Evolutionary conservation across 2,113 vertebrate genomes (phyloP).

Genomic region (Nicator chloris): DNA sequence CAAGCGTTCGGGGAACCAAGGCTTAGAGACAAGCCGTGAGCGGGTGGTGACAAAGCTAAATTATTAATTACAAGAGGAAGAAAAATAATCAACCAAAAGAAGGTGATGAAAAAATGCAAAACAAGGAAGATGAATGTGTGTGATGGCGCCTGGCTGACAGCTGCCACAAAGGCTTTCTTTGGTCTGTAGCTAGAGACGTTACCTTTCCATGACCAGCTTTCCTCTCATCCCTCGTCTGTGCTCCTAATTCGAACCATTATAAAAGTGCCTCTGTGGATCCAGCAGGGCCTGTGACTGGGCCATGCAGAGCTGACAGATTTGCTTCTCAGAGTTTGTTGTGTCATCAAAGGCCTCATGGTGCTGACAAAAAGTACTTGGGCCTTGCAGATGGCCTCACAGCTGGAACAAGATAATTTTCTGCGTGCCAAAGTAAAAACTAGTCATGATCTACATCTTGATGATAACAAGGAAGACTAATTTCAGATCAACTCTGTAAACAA

Average conservation of each 20-base stretch:
- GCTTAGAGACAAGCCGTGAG: constrained; percentile 85
- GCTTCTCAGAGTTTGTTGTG: constrained; percentile 4
- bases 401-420: neutral
- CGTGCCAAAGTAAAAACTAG: constrained; percentile 45
- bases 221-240: constrained; percentile 17
- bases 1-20: constrained; percentile 89
- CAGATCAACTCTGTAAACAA: constrained; percentile 10
- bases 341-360: neutral
- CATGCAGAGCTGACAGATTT: neutral
- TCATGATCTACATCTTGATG: neutral
- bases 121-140: constrained; percentile 17
- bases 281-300: neutral
- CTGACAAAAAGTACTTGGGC: constrained; percentile 4
- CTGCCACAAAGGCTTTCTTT: neutral
- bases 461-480: constrained; percentile 36
- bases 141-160: neutral
- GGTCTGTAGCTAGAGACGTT: neutral
- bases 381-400: neutral
- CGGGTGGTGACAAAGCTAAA: constrained; percentile 88
- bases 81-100: constrained; percentile 17
- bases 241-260: constrained; percentile 28
- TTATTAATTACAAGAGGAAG: constrained; percentile 76
- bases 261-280: constrained; percentile 60
- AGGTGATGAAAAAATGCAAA: constrained; percentile 29
- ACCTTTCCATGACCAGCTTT: constrained; percentile 42